Conservation (phyloP, 1,140 invertebrate species). For the Leucophenga varia region DNA sequence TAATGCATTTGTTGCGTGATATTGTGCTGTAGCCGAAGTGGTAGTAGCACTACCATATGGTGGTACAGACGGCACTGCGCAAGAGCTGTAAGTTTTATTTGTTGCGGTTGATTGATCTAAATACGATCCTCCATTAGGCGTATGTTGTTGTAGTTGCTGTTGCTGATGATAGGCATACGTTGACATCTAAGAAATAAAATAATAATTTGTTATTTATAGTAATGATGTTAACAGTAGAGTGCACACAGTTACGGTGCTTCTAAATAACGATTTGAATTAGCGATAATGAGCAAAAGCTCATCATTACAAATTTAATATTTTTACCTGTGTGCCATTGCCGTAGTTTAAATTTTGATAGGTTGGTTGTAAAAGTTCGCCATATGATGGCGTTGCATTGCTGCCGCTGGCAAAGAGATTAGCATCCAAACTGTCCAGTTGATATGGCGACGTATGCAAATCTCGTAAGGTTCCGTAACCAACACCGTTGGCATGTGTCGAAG, state of each 20-base stretch:
- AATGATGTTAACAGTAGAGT: too few relatives aligned
- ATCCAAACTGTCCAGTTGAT: constrained; percentile 36
- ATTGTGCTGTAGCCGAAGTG: constrained; percentile 37
- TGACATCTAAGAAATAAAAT: too few relatives aligned
- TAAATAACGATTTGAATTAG: too few relatives aligned
- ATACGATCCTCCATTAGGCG: too few relatives aligned
- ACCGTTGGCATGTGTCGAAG: constrained; percentile 4
- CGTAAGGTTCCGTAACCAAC: constrained; percentile 11
- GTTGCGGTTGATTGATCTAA: constrained; percentile 14
- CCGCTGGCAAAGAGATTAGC: constrained; percentile 34
- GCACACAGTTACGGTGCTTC: too few relatives aligned
- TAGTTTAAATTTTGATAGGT: constrained; percentile 34
- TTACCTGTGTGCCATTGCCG: constrained; percentile 28
- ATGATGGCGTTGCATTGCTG: constrained; percentile 38
- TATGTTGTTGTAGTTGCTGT: constrained; percentile 3
- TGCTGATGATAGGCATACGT: constrained; percentile 27
- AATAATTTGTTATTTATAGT: too few relatives aligned
- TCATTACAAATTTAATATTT: background rate
- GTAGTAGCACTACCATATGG: constrained; percentile 47
- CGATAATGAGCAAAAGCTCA: too few relatives aligned
- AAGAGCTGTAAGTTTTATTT: constrained; percentile 45
- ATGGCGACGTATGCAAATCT: constrained; percentile 23
- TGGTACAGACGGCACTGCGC: constrained; percentile 45
- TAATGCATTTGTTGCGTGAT: constrained; percentile 27
- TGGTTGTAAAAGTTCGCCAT: constrained; percentile 39